Evolutionary conservation across 2,888 invertebrate species (phyloP), one percentile per base, ranked within the genome.

Genomic region (Nomada lathburiana): DNA sequence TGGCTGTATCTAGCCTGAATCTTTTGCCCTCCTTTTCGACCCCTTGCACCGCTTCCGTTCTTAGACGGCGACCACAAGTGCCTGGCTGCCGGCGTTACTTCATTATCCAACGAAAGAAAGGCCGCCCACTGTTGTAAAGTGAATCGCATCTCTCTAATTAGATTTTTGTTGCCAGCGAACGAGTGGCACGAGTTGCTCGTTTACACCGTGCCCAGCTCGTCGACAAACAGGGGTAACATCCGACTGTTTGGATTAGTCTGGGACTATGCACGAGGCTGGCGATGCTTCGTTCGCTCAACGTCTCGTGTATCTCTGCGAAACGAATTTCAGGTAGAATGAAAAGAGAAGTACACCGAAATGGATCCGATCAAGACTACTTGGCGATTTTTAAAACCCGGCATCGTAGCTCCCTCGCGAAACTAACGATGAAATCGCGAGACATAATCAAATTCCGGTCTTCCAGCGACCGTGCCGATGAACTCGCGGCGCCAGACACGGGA

Each of bases 101-200:
- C 85, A 83, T 85, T 87, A 86, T 69, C 83, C 59, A 23, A n/a
- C 23, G 53, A 55, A 79, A 76, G 83, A 80, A 81, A 72, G 70
- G 71, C 63, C 64, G 63, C 65, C 62, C 67, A 18, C 64, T 60
- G 29, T 20, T 60, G 52, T 55, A 72, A 83, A 84, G 71, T 79
- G 74, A 84, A 84, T 86, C 76, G 74, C 64, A 50, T 65, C 68
- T 71, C 74, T 76, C 88, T 87, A 86, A 86, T 86, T 87, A 87
- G 83, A 83, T 85, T 88, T 83, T 87, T 82, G 76, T 88, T 74
- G 67, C 64, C 80, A 42, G 72, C 60, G 76, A 80, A 78, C 60
- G 65, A 70, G 52, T 60, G 59, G 13, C 64, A 18, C 50, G 67
- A 68, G 57, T 18, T 72, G 80, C 80, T 80, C 80, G 80, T 80